Base-by-base conservation (phyloP, 2,113 vertebrate species). In the Chaetorhynchus papuensis region DNA sequence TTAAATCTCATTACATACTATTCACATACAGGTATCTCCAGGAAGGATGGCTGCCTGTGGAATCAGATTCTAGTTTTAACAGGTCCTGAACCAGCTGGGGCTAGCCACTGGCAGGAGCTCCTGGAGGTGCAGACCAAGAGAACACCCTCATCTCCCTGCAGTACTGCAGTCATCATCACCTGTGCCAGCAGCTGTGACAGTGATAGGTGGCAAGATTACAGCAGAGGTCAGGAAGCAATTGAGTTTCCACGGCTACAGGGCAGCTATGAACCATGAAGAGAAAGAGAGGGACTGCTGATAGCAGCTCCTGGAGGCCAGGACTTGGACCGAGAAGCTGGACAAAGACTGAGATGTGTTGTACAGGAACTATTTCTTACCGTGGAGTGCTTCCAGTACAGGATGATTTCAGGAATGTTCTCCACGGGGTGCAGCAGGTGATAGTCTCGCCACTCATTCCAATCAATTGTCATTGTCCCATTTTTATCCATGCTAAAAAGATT, bases 331-430 rank as follows among this genome's bases (percentile, higher is more conserved):
- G 68, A 83, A 65, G 6, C 14, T 42, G 66, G 21, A n/a, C 18
- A 75, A 28, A 12, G 45, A 69, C 52, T 21, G 37, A 30, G 19
- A 54, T 3, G 28, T 18, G 14, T 7, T 37, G 52, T 4, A 1
- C 37, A 83, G 26, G 44, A 61, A 49, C 6, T 21, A 14, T 44
- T 33, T 68, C 96, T 97, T 98, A 99, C 99, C 96, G 99, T 99
- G 60, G 99, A 99, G 96, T 99, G 99, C 95, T 99, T 99, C 99
- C 99, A 99, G 97, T 99, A 98, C 14, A 99, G 98, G 95, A 99
- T 99, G 98, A 99, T 99, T 97, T 99, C 99, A 4, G 99, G 99
- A 84, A 99, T 99, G 97, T 99, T 99, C 42, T 98, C 99, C 13
- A 99, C 99, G 0, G 99, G 99, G 77, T 99, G 99, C 93, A 99